Evolutionary conservation across 1,140 invertebrate genomes (phyloP), one percentile per base, ranked within the genome.

Genomic region (Apocrypta bakeri): DNA sequence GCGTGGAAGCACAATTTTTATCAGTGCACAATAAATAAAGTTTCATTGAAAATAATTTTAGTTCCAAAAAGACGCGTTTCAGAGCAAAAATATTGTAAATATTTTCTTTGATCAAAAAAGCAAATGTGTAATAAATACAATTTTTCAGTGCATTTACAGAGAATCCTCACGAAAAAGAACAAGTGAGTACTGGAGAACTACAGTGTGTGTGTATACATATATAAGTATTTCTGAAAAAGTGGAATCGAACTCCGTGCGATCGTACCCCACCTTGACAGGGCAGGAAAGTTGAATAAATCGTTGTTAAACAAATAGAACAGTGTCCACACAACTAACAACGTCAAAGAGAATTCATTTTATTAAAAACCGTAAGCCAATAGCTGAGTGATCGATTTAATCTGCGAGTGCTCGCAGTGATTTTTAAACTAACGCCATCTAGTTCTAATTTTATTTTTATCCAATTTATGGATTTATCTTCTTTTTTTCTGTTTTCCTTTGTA

Each of bases 401-500:
- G 33, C 9, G 33, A 37, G 2, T 37, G 33, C 2, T 37, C 42
- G 21, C 17, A 0, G 42, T 48, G 42, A 48, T 17, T 48, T 17
- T 48, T 48, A 17, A 17, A 56, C 48, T 56, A 56, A 56, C 6
- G 14, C 48, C 12, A 14, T 42, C 33, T 11, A 11, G 4, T 11
- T 1, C 40, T 56, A 56, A 21, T 56, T n/a, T 56, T 6, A 56
- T 21, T 24, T 64, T 64, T 25, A 66, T 27, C 6, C 4, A 66
- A 37, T 61, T 66, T 29, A n/a, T n/a, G n/a, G n/a, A n/a, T n/a
- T n/a, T n/a, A n/a, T 27, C 9, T 17, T 37, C 14, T 17, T 71
- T 29, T 29, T 71, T 29, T 71, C 31, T 71, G 68, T 71, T 71
- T 71, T 71, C 68, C 68, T 31, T 71, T 33, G 14, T 71, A 71